These are phyloP conservation scores for Coptotermes formosanus DNA, from an alignment of 1,140 invertebrate genomes.

Conservation along the genomic window DNA sequence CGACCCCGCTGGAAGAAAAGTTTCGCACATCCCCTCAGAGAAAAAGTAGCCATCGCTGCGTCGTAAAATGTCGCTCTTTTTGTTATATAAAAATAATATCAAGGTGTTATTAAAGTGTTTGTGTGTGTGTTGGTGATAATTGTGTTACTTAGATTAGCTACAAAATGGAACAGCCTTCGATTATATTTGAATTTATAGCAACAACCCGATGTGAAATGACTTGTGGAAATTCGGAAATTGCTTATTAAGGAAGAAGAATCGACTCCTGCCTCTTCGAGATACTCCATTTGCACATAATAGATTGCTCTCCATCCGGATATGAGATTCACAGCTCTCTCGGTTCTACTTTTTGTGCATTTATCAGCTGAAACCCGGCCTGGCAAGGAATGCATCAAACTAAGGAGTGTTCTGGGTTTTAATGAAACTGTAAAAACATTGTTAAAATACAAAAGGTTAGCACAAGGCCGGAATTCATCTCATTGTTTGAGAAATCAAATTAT, in stretches of 20 bases:
- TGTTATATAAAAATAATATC: slow-evolving; percentile 16
- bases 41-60: not conserved
- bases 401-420: not conserved
- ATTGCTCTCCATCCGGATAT: not conserved
- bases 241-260: not conserved
- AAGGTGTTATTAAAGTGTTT: slow-evolving; percentile 11
- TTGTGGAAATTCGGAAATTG: not conserved
- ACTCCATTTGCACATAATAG: not conserved
- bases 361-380: not conserved
- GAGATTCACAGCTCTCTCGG: not conserved
- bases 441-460: too few species aligned
- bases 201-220: not conserved
- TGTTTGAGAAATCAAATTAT: too few species aligned
- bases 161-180: not conserved
- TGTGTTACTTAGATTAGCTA: not conserved
- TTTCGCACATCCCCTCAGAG: slow-evolving; percentile 9
- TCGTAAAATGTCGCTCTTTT: slow-evolving; percentile 12
- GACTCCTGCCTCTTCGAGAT: not conserved
- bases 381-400: not conserved
- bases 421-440: not conserved
- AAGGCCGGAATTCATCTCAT: too few species aligned
- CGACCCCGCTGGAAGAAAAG: not conserved
- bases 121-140: slow-evolving; percentile 6
- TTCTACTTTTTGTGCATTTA: not conserved
- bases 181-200: slow-evolving; percentile 13